Percentiles rank a stretch among this genome's conserved stretches.
Evolutionary conservation across 2,113 vertebrate genomes (phyloP).

Genomic region (Muscicapa adusta): DNA sequence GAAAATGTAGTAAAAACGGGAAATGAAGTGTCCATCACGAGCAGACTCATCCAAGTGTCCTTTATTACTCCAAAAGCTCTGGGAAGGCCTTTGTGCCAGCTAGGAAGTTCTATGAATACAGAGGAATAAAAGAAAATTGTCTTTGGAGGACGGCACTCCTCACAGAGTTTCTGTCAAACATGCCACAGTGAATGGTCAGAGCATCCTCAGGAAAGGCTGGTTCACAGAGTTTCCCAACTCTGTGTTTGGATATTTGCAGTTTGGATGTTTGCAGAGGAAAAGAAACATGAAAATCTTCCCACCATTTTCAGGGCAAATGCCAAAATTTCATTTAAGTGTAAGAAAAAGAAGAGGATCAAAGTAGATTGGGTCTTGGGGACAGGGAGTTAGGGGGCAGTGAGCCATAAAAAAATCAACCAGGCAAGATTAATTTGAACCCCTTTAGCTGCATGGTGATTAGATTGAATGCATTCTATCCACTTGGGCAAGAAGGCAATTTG

Average conservation of each 20-base stretch:
- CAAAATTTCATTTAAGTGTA: not conserved
- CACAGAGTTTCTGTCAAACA: not conserved
- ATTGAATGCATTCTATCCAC: not conserved
- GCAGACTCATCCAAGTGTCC: not conserved
- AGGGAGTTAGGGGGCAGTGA: not conserved
- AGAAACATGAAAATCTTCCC: not conserved
- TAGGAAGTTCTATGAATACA: not conserved
- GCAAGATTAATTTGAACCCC: not conserved
- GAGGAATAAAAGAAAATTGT: not conserved
- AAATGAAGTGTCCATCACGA: not conserved
- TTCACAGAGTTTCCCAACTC: not conserved
- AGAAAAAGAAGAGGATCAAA: not conserved
- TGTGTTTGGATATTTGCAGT: not conserved
- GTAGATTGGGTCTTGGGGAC: not conserved
- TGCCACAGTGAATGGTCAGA: not conserved
- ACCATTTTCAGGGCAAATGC: not conserved
- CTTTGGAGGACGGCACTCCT: not conserved
- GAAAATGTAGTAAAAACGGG: not conserved
- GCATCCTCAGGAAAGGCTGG: not conserved
- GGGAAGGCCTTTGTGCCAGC: not conserved
- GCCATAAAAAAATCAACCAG: not conserved
- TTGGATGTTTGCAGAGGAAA: not conserved
- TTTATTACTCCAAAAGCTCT: not conserved
- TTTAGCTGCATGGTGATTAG: not conserved
- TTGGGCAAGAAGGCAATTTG: not conserved